Evolutionary conservation across 2,888 invertebrate genomes (phyloP).

Genomic region (Drosophila monieri): DNA sequence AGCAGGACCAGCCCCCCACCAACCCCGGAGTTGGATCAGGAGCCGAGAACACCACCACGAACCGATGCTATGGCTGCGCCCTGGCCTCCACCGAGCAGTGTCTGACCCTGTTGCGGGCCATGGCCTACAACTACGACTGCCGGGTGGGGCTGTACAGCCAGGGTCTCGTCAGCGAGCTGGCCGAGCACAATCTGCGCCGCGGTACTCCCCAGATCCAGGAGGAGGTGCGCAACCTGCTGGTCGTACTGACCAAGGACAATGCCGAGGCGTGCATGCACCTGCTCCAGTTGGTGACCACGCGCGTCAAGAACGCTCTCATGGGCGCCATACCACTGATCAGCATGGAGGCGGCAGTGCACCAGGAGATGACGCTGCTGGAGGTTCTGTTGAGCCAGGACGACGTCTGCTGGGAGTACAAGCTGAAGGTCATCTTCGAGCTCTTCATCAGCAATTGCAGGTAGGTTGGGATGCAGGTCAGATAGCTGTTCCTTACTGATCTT

Average conservation of each 20-base stretch:
- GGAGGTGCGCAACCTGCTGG: constrained; percentile 94
- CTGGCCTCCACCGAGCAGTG: constrained; percentile 97
- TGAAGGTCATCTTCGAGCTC: constrained; percentile 93
- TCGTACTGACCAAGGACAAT: constrained; percentile 95
- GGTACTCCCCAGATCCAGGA: constrained; percentile 94
- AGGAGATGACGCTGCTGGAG: constrained; percentile 94
- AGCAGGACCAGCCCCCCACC: constrained; percentile 84
- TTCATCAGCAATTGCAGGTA: constrained; percentile 91
- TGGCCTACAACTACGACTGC: constrained; percentile 92
- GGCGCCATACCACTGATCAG: constrained; percentile 91
- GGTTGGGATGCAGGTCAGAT: constrained; percentile 32
- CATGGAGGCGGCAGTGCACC: constrained; percentile 91
- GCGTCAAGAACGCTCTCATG: constrained; percentile 92
- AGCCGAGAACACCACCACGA: constrained; percentile 82
- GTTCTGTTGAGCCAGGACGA: constrained; percentile 96
- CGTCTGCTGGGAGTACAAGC: constrained; percentile 96
- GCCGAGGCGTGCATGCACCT: constrained; percentile 88
- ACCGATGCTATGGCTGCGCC: constrained; percentile 94
- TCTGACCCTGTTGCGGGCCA: constrained; percentile 93
- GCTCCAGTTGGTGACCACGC: constrained; percentile 89
- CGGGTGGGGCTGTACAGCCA: constrained; percentile 91
- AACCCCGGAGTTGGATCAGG: constrained; percentile 52
- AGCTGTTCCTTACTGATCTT: not conserved
- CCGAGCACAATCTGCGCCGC: constrained; percentile 94
- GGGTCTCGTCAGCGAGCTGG: constrained; percentile 94